phyloP scores from a whole-genome alignment of 2,113 vertebrate species.

The Leptobrachium ailaonicum region DNA sequence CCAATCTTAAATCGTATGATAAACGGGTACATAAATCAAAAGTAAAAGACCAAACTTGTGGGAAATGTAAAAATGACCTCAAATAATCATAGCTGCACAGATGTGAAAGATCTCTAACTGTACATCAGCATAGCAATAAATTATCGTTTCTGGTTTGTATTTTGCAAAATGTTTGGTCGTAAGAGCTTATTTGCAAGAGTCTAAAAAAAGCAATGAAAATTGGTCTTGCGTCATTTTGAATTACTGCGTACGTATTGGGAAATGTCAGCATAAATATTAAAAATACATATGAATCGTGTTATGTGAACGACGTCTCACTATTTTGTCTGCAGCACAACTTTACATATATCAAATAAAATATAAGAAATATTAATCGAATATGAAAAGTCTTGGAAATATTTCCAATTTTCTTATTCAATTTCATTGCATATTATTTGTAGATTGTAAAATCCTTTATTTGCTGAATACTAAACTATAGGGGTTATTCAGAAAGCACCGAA shows the following conservation, averaged over 20 bases:
- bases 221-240: not conserved
- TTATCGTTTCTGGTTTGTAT: not conserved
- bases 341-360: not conserved
- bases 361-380: not conserved
- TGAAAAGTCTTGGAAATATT: not conserved
- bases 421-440: not conserved
- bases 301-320: not conserved
- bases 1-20: not conserved
- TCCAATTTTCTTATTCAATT: not conserved
- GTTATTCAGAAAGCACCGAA: no score
- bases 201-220: conserved; percentile 6
- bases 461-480: no score
- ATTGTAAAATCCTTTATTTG: no score
- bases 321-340: not conserved
- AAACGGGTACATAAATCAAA: conserved; percentile 24
- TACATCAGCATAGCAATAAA: conserved; percentile 29
- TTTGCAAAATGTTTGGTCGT: conserved; percentile 15
- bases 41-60: conserved; percentile 29
- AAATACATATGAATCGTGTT: not conserved
- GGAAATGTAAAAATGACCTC: conserved; percentile 41
- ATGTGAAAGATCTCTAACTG: conserved; percentile 16
- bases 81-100: conserved; percentile 29
- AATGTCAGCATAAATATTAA: conserved; percentile 3
- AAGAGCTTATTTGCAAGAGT: not conserved
- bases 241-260: not conserved